These are phyloP conservation scores for Corydoras maculifer DNA, from an alignment of 2,113 vertebrate genomes.

Conservation along the genomic window DNA sequence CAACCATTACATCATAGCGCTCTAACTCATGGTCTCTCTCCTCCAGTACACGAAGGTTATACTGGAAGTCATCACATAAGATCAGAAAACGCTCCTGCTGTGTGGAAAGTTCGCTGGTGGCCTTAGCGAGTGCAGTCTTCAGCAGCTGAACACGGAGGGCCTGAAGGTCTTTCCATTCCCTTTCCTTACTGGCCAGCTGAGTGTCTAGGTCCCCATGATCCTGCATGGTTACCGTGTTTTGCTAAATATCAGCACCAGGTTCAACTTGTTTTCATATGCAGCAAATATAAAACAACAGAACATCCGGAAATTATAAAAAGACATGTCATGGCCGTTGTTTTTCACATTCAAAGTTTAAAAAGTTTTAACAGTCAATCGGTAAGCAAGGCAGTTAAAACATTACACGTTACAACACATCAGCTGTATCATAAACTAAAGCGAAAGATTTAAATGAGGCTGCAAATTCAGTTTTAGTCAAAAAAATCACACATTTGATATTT, in stretches of 20 bases:
- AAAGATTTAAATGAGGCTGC: too few species aligned
- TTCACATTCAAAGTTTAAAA: too few species aligned
- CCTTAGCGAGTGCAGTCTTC: slow-evolving; percentile 55
- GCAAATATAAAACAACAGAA: too few species aligned
- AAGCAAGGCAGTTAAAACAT: too few species aligned
- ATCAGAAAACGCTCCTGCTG: slow-evolving; percentile 50
- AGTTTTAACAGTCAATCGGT: too few species aligned
- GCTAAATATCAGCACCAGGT: slow-evolving; percentile 1
- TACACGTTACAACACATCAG: too few species aligned
- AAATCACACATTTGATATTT: too few species aligned
- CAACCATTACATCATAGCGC: slow-evolving; percentile 54
- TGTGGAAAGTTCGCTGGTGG: slow-evolving; percentile 50
- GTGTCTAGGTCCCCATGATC: slow-evolving; percentile 51
- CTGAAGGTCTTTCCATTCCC: slow-evolving; percentile 67
- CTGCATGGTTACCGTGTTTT: slow-evolving; percentile 41
- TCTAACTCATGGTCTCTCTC: slow-evolving; percentile 72
- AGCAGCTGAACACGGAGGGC: slow-evolving; percentile 48
- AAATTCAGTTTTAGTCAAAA: too few species aligned
- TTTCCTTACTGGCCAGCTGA: slow-evolving; percentile 64
- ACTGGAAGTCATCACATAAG: slow-evolving; percentile 70
- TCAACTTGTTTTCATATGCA: neutral
- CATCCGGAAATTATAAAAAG: too few species aligned
- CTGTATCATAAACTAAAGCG: too few species aligned
- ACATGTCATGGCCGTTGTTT: too few species aligned
- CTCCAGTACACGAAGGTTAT: slow-evolving; percentile 69